Base-by-base conservation (phyloP, 2,797 vertebrate species). In the Setipinna tenuifilis region DNA sequence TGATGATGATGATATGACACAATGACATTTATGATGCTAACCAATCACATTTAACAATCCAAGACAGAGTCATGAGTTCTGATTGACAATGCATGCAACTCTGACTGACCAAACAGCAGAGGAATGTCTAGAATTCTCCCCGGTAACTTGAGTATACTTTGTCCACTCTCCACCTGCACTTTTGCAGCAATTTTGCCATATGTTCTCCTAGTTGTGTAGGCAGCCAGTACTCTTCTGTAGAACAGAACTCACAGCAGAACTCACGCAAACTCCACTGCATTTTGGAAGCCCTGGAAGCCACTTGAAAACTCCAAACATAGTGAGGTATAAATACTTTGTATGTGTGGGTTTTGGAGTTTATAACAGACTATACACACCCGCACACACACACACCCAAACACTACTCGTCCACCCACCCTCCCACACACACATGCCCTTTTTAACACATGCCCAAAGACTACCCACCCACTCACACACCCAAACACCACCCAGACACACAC, bases 101-200 rank as follows among this genome's bases (percentile, higher is more conserved):
- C 58, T 21, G 68, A 44, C 71, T 78, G 35, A 78, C 71, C 71
- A 44, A 19, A 78, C 71, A 19, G 71, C 17, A 21, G 71, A 14
- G 71, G 71, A 78, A 78, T 78, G 71, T 41, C 31, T 44, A 78
- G 71, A 78, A 35, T 78, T 78, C 41, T 78, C 71, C 17, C 6
- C 71, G 41, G 71, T 78, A 78, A 78, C 71, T 78, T 78, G 71
- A 78, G 71, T 78, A 41, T 78, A 7, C 71, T 78, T 35, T 78
- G 71, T 78, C 31, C 31, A 44, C 17, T 78, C 35, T 44, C 71
- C 71, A 78, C 71, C 71, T 78, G 71, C 41, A 35, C 71, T 78
- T 19, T 54, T 54, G 50, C 71, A 41, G 31, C 71, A 41, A 14
- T 41, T 78, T 78, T 44, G 35, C 71, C 71, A 78, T 78, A 44